Evolutionary conservation across 2,888 invertebrate genomes (phyloP).

Genomic region (Limnephilus auricula): DNA sequence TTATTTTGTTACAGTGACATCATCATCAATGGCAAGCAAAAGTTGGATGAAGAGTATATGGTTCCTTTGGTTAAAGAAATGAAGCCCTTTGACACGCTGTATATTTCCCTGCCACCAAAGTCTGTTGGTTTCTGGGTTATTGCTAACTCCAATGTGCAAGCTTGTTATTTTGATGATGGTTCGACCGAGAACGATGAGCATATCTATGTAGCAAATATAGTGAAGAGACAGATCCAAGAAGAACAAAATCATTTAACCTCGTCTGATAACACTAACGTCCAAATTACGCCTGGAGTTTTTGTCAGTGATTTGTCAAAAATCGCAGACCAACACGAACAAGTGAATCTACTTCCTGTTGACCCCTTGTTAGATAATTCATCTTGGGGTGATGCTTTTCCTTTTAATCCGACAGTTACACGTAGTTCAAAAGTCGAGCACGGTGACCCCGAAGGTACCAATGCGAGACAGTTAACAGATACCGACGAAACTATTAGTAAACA

Average conservation of each 20-base stretch:
- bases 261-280: not conserved
- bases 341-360: not conserved
- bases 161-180: conserved; percentile 73
- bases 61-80: conserved; percentile 77
- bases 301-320: not conserved
- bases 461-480: not conserved
- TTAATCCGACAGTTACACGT: not conserved
- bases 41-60: conserved; percentile 79
- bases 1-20: conserved; percentile 75
- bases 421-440: no score
- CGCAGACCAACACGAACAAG: not conserved
- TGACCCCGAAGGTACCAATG: not conserved
- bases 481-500: not conserved
- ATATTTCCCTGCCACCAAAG: conserved; percentile 80
- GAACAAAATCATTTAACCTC: not conserved
- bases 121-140: conserved; percentile 88
- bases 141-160: conserved; percentile 80
- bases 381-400: not conserved
- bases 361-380: not conserved
- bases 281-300: not conserved
- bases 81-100: conserved; percentile 76
- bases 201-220: not conserved
- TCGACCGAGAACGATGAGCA: not conserved
- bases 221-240: not conserved
- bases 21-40: conserved; percentile 80